phyloP scores from a whole-genome alignment of 2,113 vertebrate species.

The Lagenorhynchus albirostris region DNA sequence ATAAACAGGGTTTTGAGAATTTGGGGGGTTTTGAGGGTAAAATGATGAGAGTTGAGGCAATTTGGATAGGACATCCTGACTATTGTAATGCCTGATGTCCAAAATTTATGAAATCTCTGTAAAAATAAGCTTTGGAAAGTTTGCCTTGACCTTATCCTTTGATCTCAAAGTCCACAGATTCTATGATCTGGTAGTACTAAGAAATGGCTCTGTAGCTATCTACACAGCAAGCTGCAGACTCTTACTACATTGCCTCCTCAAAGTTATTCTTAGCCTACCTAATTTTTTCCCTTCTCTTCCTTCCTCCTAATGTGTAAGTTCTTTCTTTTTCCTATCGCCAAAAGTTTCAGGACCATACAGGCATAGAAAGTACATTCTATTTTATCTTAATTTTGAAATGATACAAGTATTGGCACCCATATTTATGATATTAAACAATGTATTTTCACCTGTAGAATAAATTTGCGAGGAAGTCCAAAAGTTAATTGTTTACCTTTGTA shows the following conservation, averaged over 20 bases:
- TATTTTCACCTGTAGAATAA: neutral
- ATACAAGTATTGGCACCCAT: neutral
- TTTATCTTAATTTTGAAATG: neutral
- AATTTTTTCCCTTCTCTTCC: neutral
- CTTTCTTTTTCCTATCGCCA: neutral
- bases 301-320: neutral
- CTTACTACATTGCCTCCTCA: neutral
- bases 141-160: neutral
- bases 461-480: neutral
- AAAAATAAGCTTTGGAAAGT: neutral
- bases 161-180: neutral
- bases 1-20: neutral
- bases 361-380: neutral
- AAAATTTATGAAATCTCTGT: neutral
- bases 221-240: neutral
- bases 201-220: neutral
- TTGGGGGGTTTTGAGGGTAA: neutral
- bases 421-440: neutral
- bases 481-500: slow-evolving; percentile 76
- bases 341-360: neutral
- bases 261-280: neutral
- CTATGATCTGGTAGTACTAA: neutral
- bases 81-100: neutral
- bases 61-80: neutral
- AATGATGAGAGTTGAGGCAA: neutral